phyloP scores from a whole-genome alignment of 2,797 vertebrate species.

The Crocidura indochinensis region DNA sequence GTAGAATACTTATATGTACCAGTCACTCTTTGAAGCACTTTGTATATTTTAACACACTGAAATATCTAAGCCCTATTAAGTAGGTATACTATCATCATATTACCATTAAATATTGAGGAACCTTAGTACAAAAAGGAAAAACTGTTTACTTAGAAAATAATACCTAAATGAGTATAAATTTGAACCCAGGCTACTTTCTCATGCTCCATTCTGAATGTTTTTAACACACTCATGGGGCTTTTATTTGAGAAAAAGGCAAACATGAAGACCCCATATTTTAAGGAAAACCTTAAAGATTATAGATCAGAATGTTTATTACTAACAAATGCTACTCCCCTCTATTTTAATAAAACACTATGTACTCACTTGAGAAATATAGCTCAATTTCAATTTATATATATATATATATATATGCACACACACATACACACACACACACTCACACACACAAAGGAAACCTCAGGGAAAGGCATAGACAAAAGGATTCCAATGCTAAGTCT shows the following conservation, averaged over 20 bases:
- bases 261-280: neutral
- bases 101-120: slow-evolving; percentile 13
- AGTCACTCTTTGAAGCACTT: neutral
- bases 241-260: neutral
- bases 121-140: neutral
- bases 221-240: neutral
- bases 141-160: neutral
- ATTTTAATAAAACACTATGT: neutral
- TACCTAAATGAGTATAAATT: neutral
- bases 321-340: neutral
- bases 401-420: no score
- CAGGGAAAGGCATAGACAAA: neutral
- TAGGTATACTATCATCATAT: neutral
- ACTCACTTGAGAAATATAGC: neutral
- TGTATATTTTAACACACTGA: neutral
- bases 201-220: neutral
- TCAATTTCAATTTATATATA: neutral
- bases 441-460: no score
- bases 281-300: slow-evolving; percentile 13
- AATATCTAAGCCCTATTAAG: neutral
- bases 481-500: neutral
- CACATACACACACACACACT: no score
- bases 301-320: neutral
- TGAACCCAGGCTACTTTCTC: neutral
- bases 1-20: neutral